phyloP scores from a whole-genome alignment of 2,797 vertebrate species.

The Notolepis coatsorum region DNA sequence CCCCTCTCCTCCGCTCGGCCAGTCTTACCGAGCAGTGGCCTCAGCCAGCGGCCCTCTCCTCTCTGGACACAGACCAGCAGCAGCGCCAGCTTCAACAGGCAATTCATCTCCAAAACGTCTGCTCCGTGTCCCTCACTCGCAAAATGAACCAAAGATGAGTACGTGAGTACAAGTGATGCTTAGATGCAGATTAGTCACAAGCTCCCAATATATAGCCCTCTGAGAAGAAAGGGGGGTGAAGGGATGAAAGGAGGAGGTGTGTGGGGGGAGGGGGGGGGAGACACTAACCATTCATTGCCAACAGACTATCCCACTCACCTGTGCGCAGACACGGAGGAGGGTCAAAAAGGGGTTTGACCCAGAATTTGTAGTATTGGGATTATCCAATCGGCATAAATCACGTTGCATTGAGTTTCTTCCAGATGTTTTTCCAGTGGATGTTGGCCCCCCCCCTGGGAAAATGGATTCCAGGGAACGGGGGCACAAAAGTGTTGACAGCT shows the following conservation, averaged over 20 bases:
- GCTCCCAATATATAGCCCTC: conserved; percentile 82
- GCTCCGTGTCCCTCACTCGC: conserved; percentile 32
- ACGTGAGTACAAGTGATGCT: conserved; percentile 64
- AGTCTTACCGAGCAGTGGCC: conserved; percentile 68
- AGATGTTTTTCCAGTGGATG: conserved; percentile 74
- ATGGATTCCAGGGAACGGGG: conserved; percentile 37
- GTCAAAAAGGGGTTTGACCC: conserved; percentile 59
- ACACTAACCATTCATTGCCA: conserved; percentile 71
- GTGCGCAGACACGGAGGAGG: conserved; percentile 60
- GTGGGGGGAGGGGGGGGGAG: conserved; percentile 44
- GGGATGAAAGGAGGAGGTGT: conserved; percentile 48
- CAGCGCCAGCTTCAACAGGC: conserved; percentile 68
- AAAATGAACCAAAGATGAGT: conserved; percentile 32
- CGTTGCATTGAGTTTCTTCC: conserved; percentile 43
- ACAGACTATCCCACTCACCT: conserved; percentile 70
- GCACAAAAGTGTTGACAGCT: conserved; percentile 19
- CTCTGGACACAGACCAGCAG: conserved; percentile 72
- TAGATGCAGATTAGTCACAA: conserved; percentile 68
- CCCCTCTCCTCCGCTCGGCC: too few species aligned
- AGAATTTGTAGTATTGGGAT: conserved; percentile 71
- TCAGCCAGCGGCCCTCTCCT: conserved; percentile 68
- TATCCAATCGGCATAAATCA: conserved; percentile 75
- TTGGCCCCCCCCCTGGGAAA: conserved; percentile 39
- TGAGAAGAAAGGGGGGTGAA: conserved; percentile 39
- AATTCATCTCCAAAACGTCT: conserved; percentile 63